Evolutionary conservation across 2,888 invertebrate genomes (phyloP).

Genomic region (Eupithecia inturbata): DNA sequence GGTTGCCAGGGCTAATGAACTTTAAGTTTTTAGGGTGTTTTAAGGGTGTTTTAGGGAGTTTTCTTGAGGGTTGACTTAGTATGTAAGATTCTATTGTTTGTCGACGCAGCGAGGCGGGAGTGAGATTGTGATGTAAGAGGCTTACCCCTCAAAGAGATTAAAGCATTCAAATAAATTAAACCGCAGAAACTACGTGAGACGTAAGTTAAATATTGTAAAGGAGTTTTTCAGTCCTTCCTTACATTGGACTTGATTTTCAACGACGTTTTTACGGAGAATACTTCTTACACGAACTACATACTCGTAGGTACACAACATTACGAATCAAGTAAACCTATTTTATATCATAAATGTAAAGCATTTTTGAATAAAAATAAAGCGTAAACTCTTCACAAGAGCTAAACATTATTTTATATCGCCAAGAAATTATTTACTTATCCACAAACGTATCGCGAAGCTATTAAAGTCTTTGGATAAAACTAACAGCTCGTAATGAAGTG

Average conservation of each 20-base stretch:
- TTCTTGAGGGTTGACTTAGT: constrained; percentile 54
- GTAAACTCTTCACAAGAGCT: neutral
- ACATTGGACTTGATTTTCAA: neutral
- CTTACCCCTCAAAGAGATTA: constrained; percentile 20
- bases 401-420: neutral
- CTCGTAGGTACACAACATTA: neutral
- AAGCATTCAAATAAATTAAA: constrained; percentile 15
- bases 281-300: neutral
- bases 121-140: constrained; percentile 23
- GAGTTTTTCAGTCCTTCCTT: neutral
- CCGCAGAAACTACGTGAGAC: neutral
- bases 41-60: constrained; percentile 24
- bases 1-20: constrained; percentile 81
- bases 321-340: neutral
- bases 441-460: neutral
- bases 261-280: neutral
- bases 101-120: constrained; percentile 15
- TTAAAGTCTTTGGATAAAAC: constrained; percentile 19
- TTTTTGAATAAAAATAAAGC: constrained; percentile 1
- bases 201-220: neutral
- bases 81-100: constrained; percentile 50
- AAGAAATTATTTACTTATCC: neutral
- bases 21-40: constrained; percentile 72
- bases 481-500: constrained; percentile 29
- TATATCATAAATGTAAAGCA: neutral